Evolutionary conservation across 2,113 vertebrate genomes (phyloP), one percentile per base, ranked within the genome.

Genomic region (Trematomus loennbergii): DNA sequence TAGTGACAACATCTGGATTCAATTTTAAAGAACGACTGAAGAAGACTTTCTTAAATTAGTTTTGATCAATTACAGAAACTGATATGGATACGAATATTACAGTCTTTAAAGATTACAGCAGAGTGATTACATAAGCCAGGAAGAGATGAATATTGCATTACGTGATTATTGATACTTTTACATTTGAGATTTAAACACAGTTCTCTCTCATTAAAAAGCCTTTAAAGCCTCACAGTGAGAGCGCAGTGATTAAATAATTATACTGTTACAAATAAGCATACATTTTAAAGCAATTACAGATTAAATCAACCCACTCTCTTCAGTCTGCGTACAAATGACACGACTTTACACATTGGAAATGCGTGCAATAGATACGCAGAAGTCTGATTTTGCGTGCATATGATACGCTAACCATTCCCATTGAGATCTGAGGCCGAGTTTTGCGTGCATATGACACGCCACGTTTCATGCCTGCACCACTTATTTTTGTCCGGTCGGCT

Each of bases 211-310:
- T 74, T 68, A 10, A 71, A 45, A 55, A 72, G 9, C 13, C 22
- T 53, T 55, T 48, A 29, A 36, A 43, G 66, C 18, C n/a, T 69
- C 33, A 43, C 62, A 58, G 54, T 67, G 54, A 78, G 16, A 73
- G 25, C 45, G 17, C 33, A 29, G 45, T 57, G 63, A 69, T 69
- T 64, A 59, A 72, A 65, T 49, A 33, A 58, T 60, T 61, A n/a
- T 0, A 12, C 18, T 33, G 36, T 43, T 63, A 63, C 12, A 67
- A 66, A 70, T 62, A 29, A 60, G 0, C 25, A 36, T 69, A 45
- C 29, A 54, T 60, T 62, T 12, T 63, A 55, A 43, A 72, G 71
- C 43, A 67, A n/a, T 71, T 20, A 60, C 20, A 60, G 12, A 64
- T 57, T 69, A 61, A 76, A 79, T 52, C n/a, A n/a, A n/a, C n/a